A percentile compares a stretch with the other conserved stretches of the same genome.
phyloP scores from a whole-genome alignment of 2,797 vertebrate genomes.

The Poecilia picta region DNA sequence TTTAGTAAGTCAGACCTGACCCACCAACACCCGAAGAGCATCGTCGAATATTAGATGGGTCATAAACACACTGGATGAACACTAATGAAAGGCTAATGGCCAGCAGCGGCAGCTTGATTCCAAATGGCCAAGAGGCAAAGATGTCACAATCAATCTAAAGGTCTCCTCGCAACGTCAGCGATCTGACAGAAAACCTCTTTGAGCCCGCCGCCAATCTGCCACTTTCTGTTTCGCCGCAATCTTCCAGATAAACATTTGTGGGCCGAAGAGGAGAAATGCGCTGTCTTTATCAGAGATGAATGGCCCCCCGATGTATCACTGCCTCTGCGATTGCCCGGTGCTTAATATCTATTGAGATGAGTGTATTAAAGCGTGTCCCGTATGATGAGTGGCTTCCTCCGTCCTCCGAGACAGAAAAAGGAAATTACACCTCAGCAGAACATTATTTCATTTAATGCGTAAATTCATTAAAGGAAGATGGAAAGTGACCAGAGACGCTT shows the following conservation, averaged over 20 bases:
- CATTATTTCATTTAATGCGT: slow-evolving; percentile 65
- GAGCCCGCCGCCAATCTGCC: slow-evolving; percentile 73
- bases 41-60: slow-evolving; percentile 21
- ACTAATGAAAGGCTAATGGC: slow-evolving; percentile 50
- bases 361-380: slow-evolving; percentile 64
- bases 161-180: slow-evolving; percentile 69
- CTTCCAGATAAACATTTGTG: slow-evolving; percentile 74
- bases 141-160: slow-evolving; percentile 72
- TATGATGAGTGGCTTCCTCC: slow-evolving; percentile 55
- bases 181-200: slow-evolving; percentile 70
- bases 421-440: slow-evolving; percentile 70
- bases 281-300: slow-evolving; percentile 68
- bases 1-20: slow-evolving; percentile 34
- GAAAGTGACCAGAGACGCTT: slow-evolving; percentile 62
- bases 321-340: slow-evolving; percentile 51
- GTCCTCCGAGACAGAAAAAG: slow-evolving; percentile 40
- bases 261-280: slow-evolving; percentile 66
- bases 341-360: slow-evolving; percentile 72
- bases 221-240: slow-evolving; percentile 75
- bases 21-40: slow-evolving; percentile 34
- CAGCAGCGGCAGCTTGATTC: slow-evolving; percentile 41
- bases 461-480: slow-evolving; percentile 67
- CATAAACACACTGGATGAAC: slow-evolving; percentile 42
- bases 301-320: slow-evolving; percentile 58
- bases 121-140: slow-evolving; percentile 50